Evolutionary conservation across 2,797 vertebrate species (phyloP), one percentile per base, ranked within the genome.

Genomic region (Craterocephalus amniculus): DNA sequence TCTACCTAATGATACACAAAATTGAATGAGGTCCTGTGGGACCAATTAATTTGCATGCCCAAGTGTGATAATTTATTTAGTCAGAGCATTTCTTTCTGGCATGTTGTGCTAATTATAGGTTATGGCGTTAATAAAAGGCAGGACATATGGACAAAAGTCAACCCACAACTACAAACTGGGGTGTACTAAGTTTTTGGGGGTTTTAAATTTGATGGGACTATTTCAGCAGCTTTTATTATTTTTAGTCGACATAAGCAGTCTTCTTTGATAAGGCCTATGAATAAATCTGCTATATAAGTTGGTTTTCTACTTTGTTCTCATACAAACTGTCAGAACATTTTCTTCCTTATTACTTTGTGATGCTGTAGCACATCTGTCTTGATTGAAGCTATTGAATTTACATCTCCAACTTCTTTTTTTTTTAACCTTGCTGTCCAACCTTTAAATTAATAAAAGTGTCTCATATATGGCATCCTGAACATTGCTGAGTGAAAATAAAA

Each of bases 21-120:
- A 52, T 34, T 80, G 66, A 87, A 60, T 76, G 45, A 71, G 62
- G 34, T 80, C 80, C 76, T 56, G 6, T 22, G 63, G 55, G 75
- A 70, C 62, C 22, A 65, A 55, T 76, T 45, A 40, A 71, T 86
- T 76, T 67, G 49, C 68, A 63, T 56, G 31, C 29, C 64, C 24
- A 79, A 66, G 45, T 62, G 52, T 36, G 7, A 48, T 70, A 18
- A 24, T 62, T 70, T 45, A 29, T 40, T 55, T 62, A 31, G 34
- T 60, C 60, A 22, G 22, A 61, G 35, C 6, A 43, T 54, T 43
- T 31, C 1, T 20, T 67, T 54, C 45, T 16, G 13, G n/a, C 18
- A 58, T 31, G 26, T 48, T 56, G 67, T 38, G 70, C 60, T 31
- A 38, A 40, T 61, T 48, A 7, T 63, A 0, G 32, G 48, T 48